phyloP scores from a whole-genome alignment of 1,140 invertebrate species.

The Oscheius sp. region DNA sequence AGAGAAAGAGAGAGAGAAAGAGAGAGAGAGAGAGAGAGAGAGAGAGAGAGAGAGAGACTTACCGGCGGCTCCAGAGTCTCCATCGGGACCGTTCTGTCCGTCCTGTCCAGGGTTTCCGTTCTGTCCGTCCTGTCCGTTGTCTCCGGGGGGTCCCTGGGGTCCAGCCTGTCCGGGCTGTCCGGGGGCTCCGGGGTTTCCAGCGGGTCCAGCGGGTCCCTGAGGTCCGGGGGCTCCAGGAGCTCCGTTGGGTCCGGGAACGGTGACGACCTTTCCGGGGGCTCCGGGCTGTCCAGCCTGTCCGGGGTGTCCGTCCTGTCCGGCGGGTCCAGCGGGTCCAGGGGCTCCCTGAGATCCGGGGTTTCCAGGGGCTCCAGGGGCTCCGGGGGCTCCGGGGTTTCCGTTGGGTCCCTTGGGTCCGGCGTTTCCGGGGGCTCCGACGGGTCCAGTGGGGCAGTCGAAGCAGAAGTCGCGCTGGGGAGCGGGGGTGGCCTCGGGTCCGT shows the following conservation, averaged over 20 bases:
- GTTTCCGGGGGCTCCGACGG: conserved; percentile 35
- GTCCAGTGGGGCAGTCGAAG: conserved; percentile 48
- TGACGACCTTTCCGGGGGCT: conserved; percentile 22
- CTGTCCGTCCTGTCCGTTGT: conserved; percentile 32
- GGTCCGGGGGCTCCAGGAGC: conserved; percentile 28
- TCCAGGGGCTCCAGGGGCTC: conserved; percentile 30
- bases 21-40: neutral
- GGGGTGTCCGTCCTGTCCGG: conserved; percentile 30
- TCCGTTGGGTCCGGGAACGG: conserved; percentile 35
- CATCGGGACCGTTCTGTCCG: conserved; percentile 34
- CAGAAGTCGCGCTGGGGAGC: conserved; percentile 37
- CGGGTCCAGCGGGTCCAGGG: conserved; percentile 24
- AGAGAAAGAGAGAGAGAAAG: neutral
- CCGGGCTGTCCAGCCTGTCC: conserved; percentile 34
- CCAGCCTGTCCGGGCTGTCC: conserved; percentile 27
- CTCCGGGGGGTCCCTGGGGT: conserved; percentile 36
- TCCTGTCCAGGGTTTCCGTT: conserved; percentile 28
- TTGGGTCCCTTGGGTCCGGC: conserved; percentile 26
- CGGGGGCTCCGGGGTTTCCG: conserved; percentile 30
- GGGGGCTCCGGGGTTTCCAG: conserved; percentile 30
- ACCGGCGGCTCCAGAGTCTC: conserved; percentile 31
- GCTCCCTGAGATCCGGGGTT: conserved; percentile 26
- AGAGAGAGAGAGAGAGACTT: neutral
- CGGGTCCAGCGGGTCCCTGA: conserved; percentile 27
- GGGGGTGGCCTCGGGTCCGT: conserved; percentile 33